Evolutionary conservation across 2,888 invertebrate species (phyloP).

Genomic region (Penaeus monodon): DNA sequence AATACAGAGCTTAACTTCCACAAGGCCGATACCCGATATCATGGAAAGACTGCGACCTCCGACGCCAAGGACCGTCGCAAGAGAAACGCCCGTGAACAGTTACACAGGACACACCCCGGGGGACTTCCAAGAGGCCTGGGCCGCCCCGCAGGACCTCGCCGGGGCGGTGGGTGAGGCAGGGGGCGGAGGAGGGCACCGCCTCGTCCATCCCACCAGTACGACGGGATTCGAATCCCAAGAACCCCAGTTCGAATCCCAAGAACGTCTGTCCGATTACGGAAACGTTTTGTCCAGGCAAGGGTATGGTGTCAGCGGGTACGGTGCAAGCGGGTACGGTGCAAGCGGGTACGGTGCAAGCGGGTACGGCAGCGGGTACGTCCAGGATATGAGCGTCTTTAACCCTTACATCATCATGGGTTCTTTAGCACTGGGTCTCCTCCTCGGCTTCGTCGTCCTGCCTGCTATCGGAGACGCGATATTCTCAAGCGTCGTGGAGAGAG

Average conservation of each 20-base stretch:
- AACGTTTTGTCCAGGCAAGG: slow-evolving; percentile 17
- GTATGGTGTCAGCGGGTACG: slow-evolving; percentile 27
- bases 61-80: neutral
- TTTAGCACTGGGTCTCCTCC: slow-evolving; percentile 47
- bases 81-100: slow-evolving; percentile 21
- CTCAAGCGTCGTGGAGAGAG: neutral
- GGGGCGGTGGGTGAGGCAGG: no score
- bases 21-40: neutral
- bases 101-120: neutral
- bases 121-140: no score
- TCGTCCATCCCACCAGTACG: no score
- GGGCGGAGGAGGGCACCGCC: no score
- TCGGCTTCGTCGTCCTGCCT: slow-evolving; percentile 53
- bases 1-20: slow-evolving; percentile 44
- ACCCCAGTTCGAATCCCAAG: no score
- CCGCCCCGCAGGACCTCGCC: no score
- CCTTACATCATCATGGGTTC: slow-evolving; percentile 54
- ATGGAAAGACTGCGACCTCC: neutral
- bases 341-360: slow-evolving; percentile 14
- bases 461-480: slow-evolving; percentile 29
- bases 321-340: slow-evolving; percentile 13
- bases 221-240: no score
- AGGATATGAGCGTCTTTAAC: slow-evolving; percentile 43
- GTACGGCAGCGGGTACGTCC: slow-evolving; percentile 15
- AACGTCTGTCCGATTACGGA: no score